A percentile compares a stretch with the other conserved stretches of the same genome.
These are phyloP conservation scores for Lutjanus campechanus DNA, from an alignment of 2,797 vertebrate species.

Conservation along the genomic window DNA sequence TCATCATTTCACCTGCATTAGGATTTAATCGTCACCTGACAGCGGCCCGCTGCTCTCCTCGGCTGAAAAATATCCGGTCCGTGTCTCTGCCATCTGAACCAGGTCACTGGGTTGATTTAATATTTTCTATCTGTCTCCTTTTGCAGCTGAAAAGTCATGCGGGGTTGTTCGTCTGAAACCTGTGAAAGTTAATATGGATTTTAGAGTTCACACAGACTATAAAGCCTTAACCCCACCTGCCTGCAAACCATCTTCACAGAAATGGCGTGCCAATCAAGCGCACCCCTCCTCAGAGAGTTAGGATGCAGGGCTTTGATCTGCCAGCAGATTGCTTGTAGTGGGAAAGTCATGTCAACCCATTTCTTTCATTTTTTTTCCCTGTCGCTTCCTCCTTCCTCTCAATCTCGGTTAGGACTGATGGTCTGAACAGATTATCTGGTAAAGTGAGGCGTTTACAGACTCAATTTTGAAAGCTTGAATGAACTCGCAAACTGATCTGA, in stretches of 20 bases:
- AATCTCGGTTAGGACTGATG: background rate
- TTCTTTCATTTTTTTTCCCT: background rate
- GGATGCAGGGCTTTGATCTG: constrained; percentile 30
- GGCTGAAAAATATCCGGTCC: background rate
- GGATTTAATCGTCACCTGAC: background rate
- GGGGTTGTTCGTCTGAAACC: background rate
- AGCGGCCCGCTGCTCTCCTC: background rate
- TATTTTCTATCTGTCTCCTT: constrained; percentile 9
- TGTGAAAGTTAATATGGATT: constrained; percentile 2
- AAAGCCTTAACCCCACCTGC: constrained; percentile 20
- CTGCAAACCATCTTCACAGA: constrained; percentile 4
- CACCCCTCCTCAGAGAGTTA: background rate
- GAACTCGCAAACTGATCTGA: background rate
- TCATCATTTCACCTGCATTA: background rate
- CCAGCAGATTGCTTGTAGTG: constrained; percentile 3
- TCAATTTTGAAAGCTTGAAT: background rate
- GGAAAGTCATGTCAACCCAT: background rate
- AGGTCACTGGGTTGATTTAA: constrained; percentile 31
- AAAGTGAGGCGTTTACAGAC: constrained; percentile 6
- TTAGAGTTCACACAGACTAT: constrained; percentile 17
- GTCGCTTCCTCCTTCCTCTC: background rate
- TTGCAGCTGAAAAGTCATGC: background rate
- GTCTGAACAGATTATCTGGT: background rate
- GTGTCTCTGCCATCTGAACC: background rate
- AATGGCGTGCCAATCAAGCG: constrained; percentile 27